Conservation (phyloP, 2,888 invertebrate genomes). For the Lucinisca nassula region DNA sequence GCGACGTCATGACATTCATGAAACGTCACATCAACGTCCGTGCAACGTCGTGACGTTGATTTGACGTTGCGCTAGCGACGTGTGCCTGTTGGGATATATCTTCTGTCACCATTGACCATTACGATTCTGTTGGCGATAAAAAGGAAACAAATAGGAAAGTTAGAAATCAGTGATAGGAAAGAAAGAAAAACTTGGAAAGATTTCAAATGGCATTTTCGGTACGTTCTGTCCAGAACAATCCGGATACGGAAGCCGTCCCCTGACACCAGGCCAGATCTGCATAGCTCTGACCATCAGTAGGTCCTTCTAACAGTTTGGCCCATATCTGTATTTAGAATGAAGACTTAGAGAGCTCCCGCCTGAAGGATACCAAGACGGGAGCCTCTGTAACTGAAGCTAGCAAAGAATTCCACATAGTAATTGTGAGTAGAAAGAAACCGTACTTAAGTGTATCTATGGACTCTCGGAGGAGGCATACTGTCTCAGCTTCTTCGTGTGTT, state of each 20-base stretch:
- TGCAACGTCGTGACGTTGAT: no score
- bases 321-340: constrained; percentile 7
- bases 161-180: no score
- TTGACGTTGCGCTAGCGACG: no score
- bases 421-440: background rate
- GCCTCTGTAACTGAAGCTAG: background rate
- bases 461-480: background rate
- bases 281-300: background rate
- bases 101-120: no score
- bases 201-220: background rate
- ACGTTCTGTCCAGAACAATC: background rate
- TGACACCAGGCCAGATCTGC: background rate
- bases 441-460: background rate
- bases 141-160: no score
- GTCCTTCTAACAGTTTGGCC: background rate
- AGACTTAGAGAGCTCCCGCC: background rate
- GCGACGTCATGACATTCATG: no score
- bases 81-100: no score
- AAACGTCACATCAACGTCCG: no score
- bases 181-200: background rate
- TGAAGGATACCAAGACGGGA: constrained; percentile 3
- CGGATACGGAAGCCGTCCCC: background rate
- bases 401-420: background rate
- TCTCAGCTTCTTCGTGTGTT: background rate
- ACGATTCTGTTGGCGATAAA: no score